phyloP scores from a whole-genome alignment of 2,888 invertebrate genomes.

The Temnothorax unifasciatus region DNA sequence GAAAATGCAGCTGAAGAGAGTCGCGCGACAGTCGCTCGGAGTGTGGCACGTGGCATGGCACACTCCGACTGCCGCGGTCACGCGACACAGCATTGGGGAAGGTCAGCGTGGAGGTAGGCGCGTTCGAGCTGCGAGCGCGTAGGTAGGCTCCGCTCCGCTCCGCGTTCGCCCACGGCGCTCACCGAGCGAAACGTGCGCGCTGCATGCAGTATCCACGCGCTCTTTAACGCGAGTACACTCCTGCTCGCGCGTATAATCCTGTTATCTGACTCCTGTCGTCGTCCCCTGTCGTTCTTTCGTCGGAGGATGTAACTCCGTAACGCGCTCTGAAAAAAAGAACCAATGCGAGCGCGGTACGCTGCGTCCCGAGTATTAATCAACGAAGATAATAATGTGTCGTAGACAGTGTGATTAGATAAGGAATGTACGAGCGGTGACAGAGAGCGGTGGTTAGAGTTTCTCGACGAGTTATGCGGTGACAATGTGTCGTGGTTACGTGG shows the following conservation, averaged over 20 bases:
- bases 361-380: conserved; percentile 1
- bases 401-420: conserved; percentile 22
- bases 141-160: conserved; percentile 66
- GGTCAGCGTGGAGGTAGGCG: conserved; percentile 66
- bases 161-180: conserved; percentile 45
- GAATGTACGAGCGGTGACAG: background rate
- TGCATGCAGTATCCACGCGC: conserved; percentile 44
- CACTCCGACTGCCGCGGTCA: conserved; percentile 55
- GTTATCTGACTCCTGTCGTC: background rate
- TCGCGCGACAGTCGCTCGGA: background rate
- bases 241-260: conserved; percentile 34
- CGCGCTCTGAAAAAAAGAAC: background rate
- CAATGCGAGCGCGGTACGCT: background rate
- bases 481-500: background rate
- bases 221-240: conserved; percentile 49
- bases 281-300: background rate
- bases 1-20: conserved; percentile 11
- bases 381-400: conserved; percentile 16
- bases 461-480: conserved; percentile 8
- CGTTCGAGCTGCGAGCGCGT: conserved; percentile 50
- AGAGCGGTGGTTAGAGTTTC: conserved; percentile 20
- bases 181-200: conserved; percentile 28
- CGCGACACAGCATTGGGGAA: conserved; percentile 61
- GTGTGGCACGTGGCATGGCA: conserved; percentile 42
- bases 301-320: background rate